A percentile compares a stretch with the other conserved stretches of the same genome.
These are phyloP conservation scores for Anguilla rostrata DNA, from an alignment of 2,113 vertebrate genomes.

Conservation along the genomic window DNA sequence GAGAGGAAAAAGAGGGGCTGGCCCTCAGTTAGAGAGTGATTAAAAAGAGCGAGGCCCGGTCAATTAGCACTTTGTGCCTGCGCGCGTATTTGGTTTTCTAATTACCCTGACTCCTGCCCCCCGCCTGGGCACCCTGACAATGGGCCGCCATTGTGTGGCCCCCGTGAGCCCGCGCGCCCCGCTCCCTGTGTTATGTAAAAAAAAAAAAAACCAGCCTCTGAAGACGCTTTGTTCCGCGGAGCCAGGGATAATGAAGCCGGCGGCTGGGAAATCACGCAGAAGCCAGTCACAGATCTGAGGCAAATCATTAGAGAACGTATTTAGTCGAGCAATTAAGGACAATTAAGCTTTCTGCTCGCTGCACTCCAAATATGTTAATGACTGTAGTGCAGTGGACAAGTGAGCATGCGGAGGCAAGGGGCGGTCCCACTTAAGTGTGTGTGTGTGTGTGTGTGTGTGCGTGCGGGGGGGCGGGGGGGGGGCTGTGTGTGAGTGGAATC, in stretches of 20 bases:
- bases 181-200: constrained; percentile 60
- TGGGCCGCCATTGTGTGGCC: constrained; percentile 67
- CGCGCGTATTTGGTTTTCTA: constrained; percentile 75
- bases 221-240: constrained; percentile 81
- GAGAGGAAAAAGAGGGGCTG: constrained; percentile 35
- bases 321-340: constrained; percentile 87
- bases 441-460: too few species aligned
- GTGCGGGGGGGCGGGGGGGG: constrained; percentile 63
- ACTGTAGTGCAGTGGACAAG: constrained; percentile 72
- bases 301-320: constrained; percentile 84
- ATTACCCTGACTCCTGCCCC: constrained; percentile 71
- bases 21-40: constrained; percentile 65
- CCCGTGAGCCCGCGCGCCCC: constrained; percentile 60
- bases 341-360: constrained; percentile 88
- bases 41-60: constrained; percentile 66
- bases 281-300: constrained; percentile 80
- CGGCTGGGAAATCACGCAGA: constrained; percentile 78
- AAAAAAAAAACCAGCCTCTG: constrained; percentile 56
- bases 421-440: constrained; percentile 63
- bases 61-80: constrained; percentile 76
- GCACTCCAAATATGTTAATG: constrained; percentile 85
- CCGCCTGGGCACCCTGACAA: constrained; percentile 59
- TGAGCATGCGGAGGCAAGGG: constrained; percentile 71
- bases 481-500: constrained; percentile 35
- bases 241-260: constrained; percentile 77